Base-by-base conservation (phyloP, 1,140 invertebrate genomes). In the Muscidifurax raptorellus region DNA sequence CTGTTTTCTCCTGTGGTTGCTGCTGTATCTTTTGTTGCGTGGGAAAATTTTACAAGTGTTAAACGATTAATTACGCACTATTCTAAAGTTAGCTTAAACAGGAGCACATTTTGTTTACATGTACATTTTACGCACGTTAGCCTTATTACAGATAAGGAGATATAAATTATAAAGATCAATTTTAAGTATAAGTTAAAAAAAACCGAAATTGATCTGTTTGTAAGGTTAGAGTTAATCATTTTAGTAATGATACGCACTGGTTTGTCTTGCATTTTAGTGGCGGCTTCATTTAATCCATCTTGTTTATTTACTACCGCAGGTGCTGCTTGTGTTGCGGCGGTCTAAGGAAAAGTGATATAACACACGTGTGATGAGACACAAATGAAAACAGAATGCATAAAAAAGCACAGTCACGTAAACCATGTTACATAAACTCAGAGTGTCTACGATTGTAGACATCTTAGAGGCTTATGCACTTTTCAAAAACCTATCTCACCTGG, bases 401-500 rank as follows among this genome's bases (percentile, higher is more conserved):
- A 15, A 72, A 72, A 72, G n/a, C 44, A 32, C 30, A 71, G 44
- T 44, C 27, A 81, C 32, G 69, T 28, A 7, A 69, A 28, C 25
- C 52, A n/a, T 22, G 18, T 59, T 59, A 59, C 18, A 69, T 69
- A 13, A 64, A 22, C n/a, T 9, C n/a, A 1, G 59, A 25, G 32
- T 75, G 30, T 75, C 32, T 75, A 28, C 27, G 25, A 59, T 30
- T 7, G 10, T 28, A 28, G 27, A 69, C 25, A 69, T 69, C 0
- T 69, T 9, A 30, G 22, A 27, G 64, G 27, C 6, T 67, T 15
- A 67, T 28, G 7, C 25, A 4, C 5, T 67, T 7, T 67, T 27
- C 28, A 12, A 69, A 28, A 64, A 64, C n/a, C 9, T 30, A 69
- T 27, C 66, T 89, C 87, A 94, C 93, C 89, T 94, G 91, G 88